These are phyloP conservation scores for Pseudois nayaur DNA, from an alignment of 2,113 vertebrate species.

Conservation along the genomic window DNA sequence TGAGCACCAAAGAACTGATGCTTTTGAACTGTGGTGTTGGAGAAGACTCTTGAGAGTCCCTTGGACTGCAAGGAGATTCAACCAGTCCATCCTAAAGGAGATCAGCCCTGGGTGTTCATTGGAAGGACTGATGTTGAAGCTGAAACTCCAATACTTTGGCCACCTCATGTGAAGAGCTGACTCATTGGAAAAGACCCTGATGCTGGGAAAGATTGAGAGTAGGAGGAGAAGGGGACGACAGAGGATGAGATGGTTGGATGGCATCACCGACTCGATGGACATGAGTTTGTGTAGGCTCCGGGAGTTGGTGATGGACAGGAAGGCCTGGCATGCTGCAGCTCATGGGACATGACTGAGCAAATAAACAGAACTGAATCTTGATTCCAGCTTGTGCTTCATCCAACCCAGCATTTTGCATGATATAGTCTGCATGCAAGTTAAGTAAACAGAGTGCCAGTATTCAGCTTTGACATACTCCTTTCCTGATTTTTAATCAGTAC, in stretches of 20 bases:
- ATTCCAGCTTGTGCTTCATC: not conserved
- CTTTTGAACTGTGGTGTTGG: not conserved
- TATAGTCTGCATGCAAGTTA: not conserved
- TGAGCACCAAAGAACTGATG: accelerated
- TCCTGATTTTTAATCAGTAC: not conserved
- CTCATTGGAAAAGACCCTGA: not conserved
- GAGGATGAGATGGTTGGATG: not conserved
- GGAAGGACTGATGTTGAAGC: not conserved
- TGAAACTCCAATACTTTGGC: not conserved
- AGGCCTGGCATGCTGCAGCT: not conserved
- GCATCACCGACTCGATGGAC: accelerated
- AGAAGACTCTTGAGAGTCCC: not conserved
- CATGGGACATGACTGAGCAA: accelerated
- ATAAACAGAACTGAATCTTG: not conserved
- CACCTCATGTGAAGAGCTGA: not conserved
- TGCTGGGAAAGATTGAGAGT: not conserved
- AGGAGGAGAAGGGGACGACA: not conserved
- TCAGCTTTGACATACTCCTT: not conserved
- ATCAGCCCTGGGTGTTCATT: not conserved
- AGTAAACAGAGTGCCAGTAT: not conserved
- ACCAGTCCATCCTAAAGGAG: not conserved
- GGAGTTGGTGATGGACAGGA: not conserved
- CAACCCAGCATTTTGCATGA: not conserved
- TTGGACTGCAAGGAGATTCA: not conserved
- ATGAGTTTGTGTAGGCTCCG: not conserved